phyloP scores from a whole-genome alignment of 2,113 vertebrate genomes.

The Carollia perspicillata region DNA sequence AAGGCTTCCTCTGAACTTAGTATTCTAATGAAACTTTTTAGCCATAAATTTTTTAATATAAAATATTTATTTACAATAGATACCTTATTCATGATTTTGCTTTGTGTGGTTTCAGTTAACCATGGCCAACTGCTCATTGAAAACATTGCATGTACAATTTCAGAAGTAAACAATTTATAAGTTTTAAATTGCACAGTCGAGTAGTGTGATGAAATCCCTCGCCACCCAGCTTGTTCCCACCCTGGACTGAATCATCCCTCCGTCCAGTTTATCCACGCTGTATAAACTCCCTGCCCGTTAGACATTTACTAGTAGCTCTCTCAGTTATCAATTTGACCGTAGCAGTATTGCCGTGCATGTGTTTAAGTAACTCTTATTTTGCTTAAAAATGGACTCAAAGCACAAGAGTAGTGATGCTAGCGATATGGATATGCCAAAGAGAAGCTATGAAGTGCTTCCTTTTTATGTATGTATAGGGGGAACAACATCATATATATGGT shows the following conservation, averaged over 20 bases:
- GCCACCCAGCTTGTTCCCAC: neutral
- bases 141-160: neutral
- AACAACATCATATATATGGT: neutral
- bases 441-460: neutral
- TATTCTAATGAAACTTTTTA: neutral
- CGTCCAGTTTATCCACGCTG: neutral
- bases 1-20: neutral
- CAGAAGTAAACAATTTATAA: neutral
- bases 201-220: neutral
- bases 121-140: neutral
- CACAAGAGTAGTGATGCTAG: neutral
- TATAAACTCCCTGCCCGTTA: neutral
- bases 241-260: neutral
- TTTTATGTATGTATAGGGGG: neutral
- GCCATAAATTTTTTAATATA: neutral
- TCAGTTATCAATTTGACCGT: neutral
- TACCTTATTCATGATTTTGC: neutral
- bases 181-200: neutral
- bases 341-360: neutral
- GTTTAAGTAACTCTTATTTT: neutral
- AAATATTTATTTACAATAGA: neutral
- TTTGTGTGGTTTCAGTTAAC: neutral
- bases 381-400: neutral
- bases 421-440: neutral
- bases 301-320: neutral